Evolutionary conservation across 2,797 vertebrate species (phyloP), one percentile per base, ranked within the genome.

Genomic region (Mormyrus proboscirostris): DNA sequence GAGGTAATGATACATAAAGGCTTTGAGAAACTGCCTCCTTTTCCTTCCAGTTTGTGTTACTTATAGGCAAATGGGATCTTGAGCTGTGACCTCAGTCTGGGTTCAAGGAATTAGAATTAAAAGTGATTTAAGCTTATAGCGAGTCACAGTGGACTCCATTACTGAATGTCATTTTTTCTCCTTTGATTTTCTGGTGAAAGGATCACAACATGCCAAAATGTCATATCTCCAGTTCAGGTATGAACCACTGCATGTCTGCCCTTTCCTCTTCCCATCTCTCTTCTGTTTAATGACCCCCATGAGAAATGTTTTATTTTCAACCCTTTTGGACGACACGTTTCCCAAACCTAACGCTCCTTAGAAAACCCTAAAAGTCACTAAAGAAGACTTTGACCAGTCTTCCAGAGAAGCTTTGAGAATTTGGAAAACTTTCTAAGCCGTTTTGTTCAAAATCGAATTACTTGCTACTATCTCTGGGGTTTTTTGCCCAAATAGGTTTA

Each of bases 131-230:
- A 87, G 55, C 86, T 88, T 65, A 25, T 12, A 25, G 38, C 25
- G 55, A 62, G 86, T 25, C 22, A 38, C 86, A 5, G 57, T 62
- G 55, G 86, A 88, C 51, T 65, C 44, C 44, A 88, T 88, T 65
- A 62, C 86, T 88, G 86, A 88, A 88, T 88, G 57, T 88, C 86
- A 25, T 88, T 88, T 88, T 87, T 88, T 88, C n/a, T 88, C 86
- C 41, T 84, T 84, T 84, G 41, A 44, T 88, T 88, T 65, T 88
- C 41, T 88, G 55, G 57, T 88, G 86, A 88, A 88, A 49, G 86
- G 57, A 62, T 55, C 86, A 88, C 86, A 62, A 44, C 86, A 44
- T 88, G 86, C 85, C 85, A 87, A 59, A 87, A 87, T 87, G 85
- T 87, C 85, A 87, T 87, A 59, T 87, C 85, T 87, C 53, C 85